Evolutionary conservation across 2,888 invertebrate species (phyloP), one percentile per base, ranked within the genome.

Genomic region (Chesias legatella): DNA sequence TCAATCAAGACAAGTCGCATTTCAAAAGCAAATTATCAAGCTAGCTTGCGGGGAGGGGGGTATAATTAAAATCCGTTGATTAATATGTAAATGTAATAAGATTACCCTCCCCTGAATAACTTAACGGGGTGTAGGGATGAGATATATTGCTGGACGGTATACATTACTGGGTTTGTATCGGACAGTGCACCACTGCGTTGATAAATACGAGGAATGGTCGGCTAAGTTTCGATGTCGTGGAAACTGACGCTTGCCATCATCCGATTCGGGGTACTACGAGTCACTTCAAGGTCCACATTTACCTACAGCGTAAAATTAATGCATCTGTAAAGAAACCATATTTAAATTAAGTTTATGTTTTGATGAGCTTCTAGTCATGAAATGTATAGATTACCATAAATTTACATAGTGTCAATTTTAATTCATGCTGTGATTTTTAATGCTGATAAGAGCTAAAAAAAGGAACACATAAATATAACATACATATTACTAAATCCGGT

Each of bases 11-110:
- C 79, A 79, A 83, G 78, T 79, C 81, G 79, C 80, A 84, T 82
- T 83, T 80, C 77, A 80, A 80, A 82, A 82, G 82, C 82, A 80
- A 85, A 85, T 85, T 85, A 84, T 82, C 81, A 81, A 75, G 77
- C 73, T 67, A 68, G 72, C 69, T 53, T 43, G 53, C 48, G 74
- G 88, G 83, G 85, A 89, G 90, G 89, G 91, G 92, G 90, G 93
- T 93, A 95, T 95, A 95, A 95, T 95, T 95, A 95, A 95, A 95
- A 95, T 95, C 95, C 94, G 94, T 95, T 95, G 95, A 95, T 95
- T 95, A 95, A 95, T 95, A 95, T 95, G 95, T 95, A 95, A 95
- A 95, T 95, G 95, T 95, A 95, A 95, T 95, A 95, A 95, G 95
- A 95, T 95, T 95, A 95, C 94, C 94, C 94, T 94, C 94, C 93